Evolutionary conservation across 2,888 invertebrate genomes (phyloP), one percentile per base, ranked within the genome.

Genomic region (Cryptus viduatorius): DNA sequence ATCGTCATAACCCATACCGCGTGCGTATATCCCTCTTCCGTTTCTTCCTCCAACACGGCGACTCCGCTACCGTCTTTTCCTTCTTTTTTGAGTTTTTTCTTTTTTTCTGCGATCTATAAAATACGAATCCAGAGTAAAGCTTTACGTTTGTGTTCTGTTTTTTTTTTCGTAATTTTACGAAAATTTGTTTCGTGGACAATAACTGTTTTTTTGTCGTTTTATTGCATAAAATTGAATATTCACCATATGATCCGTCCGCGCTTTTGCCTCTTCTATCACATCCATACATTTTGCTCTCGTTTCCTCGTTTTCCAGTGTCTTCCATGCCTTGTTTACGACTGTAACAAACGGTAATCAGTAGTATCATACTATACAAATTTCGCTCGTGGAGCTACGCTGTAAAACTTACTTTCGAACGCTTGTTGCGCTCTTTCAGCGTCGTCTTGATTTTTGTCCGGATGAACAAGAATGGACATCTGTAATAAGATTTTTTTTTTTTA

Each of bases 381-480:
- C 5, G 37, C 37, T 37, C 37, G 37, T 5, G 5, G 8, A 37
- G 0, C 37, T 4, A 5, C 37, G 37, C 37, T 37, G 37, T 0
- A 37, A 8, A 37, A 37, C 92, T 90, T 90, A 95, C 95, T 97
- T 94, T 98, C 98, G 93, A 98, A 98, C 64, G 98, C 97, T 92
- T 97, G 96, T 93, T 99, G 98, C 1, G 99, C 98, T 93, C 98
- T 95, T 81, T 99, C 99, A 42, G 96, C 95, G 94, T 99, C 98
- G 94, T 99, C 98, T 94, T 97, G 97, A 95, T 99, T 99, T 95
- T 99, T 99, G 94, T 99, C 99, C 29, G 99, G 99, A 96, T 99
- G 99, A 48, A 99, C 99, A 91, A 99, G 95, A 94, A 99, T 98
- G 19, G 99, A 99, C 91, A 99, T 95, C 94, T 96, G 92, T 31